These are phyloP conservation scores for Hydropotes inermis DNA, from an alignment of 2,113 vertebrate species.

Conservation along the genomic window DNA sequence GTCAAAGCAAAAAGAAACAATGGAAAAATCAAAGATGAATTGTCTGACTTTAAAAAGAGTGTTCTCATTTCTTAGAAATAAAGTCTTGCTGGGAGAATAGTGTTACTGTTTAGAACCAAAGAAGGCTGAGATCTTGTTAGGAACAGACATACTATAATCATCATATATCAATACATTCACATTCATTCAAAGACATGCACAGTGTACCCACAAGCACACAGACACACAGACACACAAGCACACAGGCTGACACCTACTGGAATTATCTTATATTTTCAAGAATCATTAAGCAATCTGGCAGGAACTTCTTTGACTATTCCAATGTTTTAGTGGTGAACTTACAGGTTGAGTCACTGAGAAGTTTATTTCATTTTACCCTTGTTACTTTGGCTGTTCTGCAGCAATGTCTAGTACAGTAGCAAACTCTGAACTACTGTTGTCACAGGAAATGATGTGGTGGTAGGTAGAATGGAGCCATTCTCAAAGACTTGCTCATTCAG, in stretches of 20 bases:
- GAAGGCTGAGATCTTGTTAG: background rate
- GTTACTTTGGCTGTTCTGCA: background rate
- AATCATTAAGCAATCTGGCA: background rate
- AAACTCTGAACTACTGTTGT: background rate
- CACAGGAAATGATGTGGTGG: background rate
- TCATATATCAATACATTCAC: background rate
- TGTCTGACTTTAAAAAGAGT: conserved; percentile 1
- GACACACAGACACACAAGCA: background rate
- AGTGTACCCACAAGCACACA: background rate
- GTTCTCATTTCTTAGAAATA: conserved; percentile 38
- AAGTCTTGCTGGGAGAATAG: background rate
- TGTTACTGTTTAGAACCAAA: background rate
- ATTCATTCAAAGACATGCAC: background rate
- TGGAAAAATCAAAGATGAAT: conserved; percentile 1
- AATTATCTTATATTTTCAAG: background rate
- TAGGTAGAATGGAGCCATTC: background rate
- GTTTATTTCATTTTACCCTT: background rate
- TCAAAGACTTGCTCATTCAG: background rate
- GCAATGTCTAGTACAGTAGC: background rate
- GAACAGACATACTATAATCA: background rate
- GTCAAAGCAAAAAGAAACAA: conserved; percentile 12
- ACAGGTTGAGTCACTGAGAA: background rate
- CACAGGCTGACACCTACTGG: background rate
- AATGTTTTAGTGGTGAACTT: background rate
- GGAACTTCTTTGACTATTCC: background rate